Evolutionary conservation across 1,140 invertebrate species (phyloP), one percentile per base, ranked within the genome.

Genomic region (Nylanderia fulva): DNA sequence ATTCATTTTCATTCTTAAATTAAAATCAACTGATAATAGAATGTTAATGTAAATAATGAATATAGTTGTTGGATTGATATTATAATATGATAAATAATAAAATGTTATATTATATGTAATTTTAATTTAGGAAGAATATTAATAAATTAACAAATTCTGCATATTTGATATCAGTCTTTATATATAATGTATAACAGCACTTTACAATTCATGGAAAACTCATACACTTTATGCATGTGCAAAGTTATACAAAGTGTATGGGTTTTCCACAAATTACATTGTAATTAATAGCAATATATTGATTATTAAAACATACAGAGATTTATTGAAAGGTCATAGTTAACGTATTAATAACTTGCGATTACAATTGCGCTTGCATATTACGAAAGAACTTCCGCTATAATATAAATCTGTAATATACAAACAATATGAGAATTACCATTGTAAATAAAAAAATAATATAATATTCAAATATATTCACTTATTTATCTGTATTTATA

Each of bases 401-500:
- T 48, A 72, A 24, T 56, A 24, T 56, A 5, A 24, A 29, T 24
- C 69, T 72, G 52, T 21, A 72, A 72, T 21, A 72, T 36, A 56
- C 11, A 15, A 58, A 72, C 4, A 56, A 2, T 39, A 0, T 24
- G 7, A 18, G 18, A 56, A 39, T 27, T 75, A 39, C 4, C 15
- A 18, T 60, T 61, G 1, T 27, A 8, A 66, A 66, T 0, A 18
- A 66, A 24, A 48, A 13, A n/a, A 61, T 60, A 39, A 39, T 6
- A 39, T 27, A 6, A 27, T 7, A 39, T 42, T 60, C 42, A 56
- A 39, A 61, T 18, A 60, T 42, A 3, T 48, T 42, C 21, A 39
- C 4, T 36, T 29, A 24, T n/a, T 24, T n/a, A 52, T 15, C 6
- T 52, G 2, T 33, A 52, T 8, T 42, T 21, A 66, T 18, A 48